A percentile compares a stretch with the other conserved stretches of the same genome.
phyloP scores from a whole-genome alignment of 2,797 vertebrate genomes.

The Acanthurus tractus region DNA sequence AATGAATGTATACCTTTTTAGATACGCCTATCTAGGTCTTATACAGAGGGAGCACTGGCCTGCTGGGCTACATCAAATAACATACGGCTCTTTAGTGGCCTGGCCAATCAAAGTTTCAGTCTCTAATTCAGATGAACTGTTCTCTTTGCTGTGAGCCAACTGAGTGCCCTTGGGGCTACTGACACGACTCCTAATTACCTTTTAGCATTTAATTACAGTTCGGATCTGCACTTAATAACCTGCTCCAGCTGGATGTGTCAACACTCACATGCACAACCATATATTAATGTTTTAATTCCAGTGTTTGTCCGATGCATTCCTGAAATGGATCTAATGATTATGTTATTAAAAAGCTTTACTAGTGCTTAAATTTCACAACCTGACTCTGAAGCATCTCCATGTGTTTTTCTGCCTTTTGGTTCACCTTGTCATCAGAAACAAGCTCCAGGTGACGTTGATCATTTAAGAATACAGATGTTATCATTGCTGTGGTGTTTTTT shows the following conservation, averaged over 20 bases:
- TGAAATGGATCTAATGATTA: slow-evolving; percentile 26
- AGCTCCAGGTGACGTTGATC: slow-evolving; percentile 7
- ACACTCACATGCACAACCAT: slow-evolving; percentile 17
- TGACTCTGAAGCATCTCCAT: slow-evolving; percentile 28
- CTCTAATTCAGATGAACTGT: background rate
- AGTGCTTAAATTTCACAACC: slow-evolving; percentile 22
- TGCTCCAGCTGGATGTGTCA: slow-evolving; percentile 40
- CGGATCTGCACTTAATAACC: slow-evolving; percentile 43
- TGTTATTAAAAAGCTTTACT: slow-evolving; percentile 39
- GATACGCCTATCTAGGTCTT: too few relatives aligned
- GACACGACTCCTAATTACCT: slow-evolving; percentile 19
- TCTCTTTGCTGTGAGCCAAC: background rate
- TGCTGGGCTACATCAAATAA: too few relatives aligned
- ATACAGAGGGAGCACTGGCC: too few relatives aligned
- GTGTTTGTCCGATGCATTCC: slow-evolving; percentile 17
- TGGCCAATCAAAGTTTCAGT: background rate
- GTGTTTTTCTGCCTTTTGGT: slow-evolving; percentile 21
- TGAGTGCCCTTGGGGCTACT: background rate
- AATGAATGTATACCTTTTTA: too few relatives aligned
- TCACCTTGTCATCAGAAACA: slow-evolving; percentile 32
- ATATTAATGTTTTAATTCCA: slow-evolving; percentile 32
- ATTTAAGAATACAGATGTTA: slow-evolving; percentile 37
- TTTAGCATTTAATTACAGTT: slow-evolving; percentile 33
- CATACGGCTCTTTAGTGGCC: background rate
- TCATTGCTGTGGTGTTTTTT: slow-evolving; percentile 50